phyloP scores from a whole-genome alignment of 2,113 vertebrate species.

The Panthera uncia region DNA sequence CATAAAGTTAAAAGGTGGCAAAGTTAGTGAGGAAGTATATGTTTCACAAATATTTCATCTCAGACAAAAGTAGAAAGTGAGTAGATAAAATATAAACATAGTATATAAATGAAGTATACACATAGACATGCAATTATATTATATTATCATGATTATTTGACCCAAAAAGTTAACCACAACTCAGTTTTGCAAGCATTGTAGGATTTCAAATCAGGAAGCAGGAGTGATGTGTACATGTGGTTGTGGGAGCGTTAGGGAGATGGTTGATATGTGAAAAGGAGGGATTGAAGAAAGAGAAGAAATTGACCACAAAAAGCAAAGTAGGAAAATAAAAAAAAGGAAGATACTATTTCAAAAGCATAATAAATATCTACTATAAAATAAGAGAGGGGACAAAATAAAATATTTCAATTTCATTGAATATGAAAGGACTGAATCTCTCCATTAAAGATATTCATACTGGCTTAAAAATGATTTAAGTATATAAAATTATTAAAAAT shows the following conservation, averaged over 20 bases:
- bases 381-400: not conserved
- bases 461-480: not conserved
- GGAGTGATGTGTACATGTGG: not conserved
- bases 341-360: not conserved
- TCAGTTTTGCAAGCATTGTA: not conserved
- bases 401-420: not conserved
- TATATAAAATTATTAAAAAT: not conserved
- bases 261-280: not conserved
- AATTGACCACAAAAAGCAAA: not conserved
- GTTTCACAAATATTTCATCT: not conserved
- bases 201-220: not conserved
- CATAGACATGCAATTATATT: not conserved
- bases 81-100: not conserved
- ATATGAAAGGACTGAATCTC: not conserved
- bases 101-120: not conserved
- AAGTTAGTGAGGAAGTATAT: not conserved
- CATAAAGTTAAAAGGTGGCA: not conserved
- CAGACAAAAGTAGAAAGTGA: accelerated
- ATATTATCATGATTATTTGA: not conserved
- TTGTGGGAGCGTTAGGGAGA: accelerated
- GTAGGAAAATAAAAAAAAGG: not conserved
- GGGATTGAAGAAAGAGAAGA: not conserved
- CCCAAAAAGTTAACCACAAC: not conserved
- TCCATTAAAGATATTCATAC: not conserved
- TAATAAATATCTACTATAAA: not conserved